These are phyloP conservation scores for Streblospio benedicti DNA, from an alignment of 1,140 invertebrate genomes.

Conservation along the genomic window DNA sequence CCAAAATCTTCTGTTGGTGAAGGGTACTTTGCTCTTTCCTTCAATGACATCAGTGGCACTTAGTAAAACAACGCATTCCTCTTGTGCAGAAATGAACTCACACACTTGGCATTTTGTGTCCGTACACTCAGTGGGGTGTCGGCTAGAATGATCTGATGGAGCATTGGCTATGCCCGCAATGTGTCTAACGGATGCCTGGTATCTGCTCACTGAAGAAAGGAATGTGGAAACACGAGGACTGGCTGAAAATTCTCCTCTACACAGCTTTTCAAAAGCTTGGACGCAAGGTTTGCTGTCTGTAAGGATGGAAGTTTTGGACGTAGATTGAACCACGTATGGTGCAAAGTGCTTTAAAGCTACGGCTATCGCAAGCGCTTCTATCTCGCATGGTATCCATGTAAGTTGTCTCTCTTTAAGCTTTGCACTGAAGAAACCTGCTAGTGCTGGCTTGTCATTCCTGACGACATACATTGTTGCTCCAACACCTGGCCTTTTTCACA, in stretches of 20 bases:
- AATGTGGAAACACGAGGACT: constrained; percentile 20
- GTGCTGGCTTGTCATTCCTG: not conserved
- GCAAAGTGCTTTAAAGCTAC: constrained; percentile 23
- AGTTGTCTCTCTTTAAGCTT: constrained; percentile 16
- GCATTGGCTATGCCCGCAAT: constrained; percentile 13
- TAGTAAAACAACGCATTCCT: not conserved
- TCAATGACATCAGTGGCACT: no score
- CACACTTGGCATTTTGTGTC: constrained; percentile 11
- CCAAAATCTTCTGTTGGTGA: constrained; percentile 18
- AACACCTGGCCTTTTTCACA: constrained; percentile 8
- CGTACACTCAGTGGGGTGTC: constrained; percentile 16
- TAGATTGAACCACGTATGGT: constrained; percentile 20
- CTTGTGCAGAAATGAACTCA: not conserved
- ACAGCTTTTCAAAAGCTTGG: constrained; percentile 22
- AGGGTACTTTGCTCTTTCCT: no score
- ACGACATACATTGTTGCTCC: constrained; percentile 21
- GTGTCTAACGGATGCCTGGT: constrained; percentile 19
- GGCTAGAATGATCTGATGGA: constrained; percentile 20
- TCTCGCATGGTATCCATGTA: constrained; percentile 24
- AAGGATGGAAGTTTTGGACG: constrained; percentile 10
- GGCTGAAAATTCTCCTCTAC: constrained; percentile 22
- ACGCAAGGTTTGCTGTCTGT: constrained; percentile 27
- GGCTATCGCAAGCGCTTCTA: constrained; percentile 20
- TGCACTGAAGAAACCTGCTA: constrained; percentile 21
- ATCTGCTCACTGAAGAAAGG: constrained; percentile 18